Evolutionary conservation across 2,113 vertebrate species (phyloP).

Genomic region (Physeter macrocephalus): DNA sequence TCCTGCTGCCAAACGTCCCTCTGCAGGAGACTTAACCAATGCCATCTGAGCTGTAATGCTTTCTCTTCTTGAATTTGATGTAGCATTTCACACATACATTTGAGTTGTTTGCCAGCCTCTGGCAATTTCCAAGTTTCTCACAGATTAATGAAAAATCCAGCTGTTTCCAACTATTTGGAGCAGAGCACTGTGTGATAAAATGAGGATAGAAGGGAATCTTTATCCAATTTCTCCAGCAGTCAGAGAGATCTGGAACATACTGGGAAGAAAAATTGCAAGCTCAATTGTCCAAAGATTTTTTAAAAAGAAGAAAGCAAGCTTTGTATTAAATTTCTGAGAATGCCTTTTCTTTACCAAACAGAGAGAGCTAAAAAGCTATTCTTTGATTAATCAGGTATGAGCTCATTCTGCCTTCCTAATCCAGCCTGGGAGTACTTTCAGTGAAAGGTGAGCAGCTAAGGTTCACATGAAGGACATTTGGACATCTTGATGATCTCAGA

Average conservation of each 20-base stretch:
- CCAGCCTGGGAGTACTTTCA: conserved; percentile 41
- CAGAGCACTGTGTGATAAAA: conserved; percentile 65
- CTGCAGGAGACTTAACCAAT: neutral
- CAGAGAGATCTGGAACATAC: conserved; percentile 56
- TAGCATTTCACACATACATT: conserved; percentile 65
- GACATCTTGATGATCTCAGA: neutral
- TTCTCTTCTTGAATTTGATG: conserved; percentile 39
- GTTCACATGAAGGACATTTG: neutral
- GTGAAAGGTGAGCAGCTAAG: neutral
- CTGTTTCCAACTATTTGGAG: conserved; percentile 72
- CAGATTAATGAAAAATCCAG: conserved; percentile 76
- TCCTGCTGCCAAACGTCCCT: conserved; percentile 20
- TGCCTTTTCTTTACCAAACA: conserved; percentile 60
- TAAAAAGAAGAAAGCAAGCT: conserved; percentile 22
- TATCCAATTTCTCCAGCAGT: conserved; percentile 55
- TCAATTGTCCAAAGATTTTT: conserved; percentile 42
- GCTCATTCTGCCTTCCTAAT: conserved; percentile 54
- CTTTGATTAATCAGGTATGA: conserved; percentile 64
- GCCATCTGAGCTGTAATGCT: conserved; percentile 6
- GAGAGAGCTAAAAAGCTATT: conserved; percentile 50
- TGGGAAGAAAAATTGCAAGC: conserved; percentile 53
- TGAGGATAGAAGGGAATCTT: conserved; percentile 32
- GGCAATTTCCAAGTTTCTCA: conserved; percentile 65
- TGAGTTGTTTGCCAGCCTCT: conserved; percentile 57
- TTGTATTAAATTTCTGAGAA: conserved; percentile 57